Conservation (phyloP, 1,140 invertebrate genomes). For the Anastrepha ludens region DNA sequence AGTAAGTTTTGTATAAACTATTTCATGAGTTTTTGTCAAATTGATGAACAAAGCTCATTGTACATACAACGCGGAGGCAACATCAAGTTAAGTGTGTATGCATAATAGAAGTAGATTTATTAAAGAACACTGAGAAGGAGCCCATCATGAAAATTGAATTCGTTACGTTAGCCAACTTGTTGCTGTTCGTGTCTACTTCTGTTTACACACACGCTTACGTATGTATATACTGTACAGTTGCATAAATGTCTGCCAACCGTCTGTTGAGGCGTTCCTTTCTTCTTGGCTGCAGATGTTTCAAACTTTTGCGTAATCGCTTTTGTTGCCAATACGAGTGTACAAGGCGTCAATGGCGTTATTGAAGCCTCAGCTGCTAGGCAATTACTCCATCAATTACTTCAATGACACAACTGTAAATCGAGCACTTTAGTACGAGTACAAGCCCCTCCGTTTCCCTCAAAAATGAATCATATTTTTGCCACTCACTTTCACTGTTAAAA, state of each 20-base stretch:
- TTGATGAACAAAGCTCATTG: no score
- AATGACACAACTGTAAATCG: no score
- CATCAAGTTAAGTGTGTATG: no score
- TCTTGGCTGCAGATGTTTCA: background rate
- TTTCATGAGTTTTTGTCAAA: no score
- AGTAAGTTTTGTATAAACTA: no score
- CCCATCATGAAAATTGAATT: no score
- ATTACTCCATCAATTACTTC: background rate
- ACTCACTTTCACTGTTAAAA: background rate
- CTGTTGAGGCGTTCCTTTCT: background rate
- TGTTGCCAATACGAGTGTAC: background rate
- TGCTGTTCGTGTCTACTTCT: background rate
- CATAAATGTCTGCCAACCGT: background rate
- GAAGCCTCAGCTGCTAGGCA: background rate
- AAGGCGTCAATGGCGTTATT: background rate
- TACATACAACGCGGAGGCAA: no score
- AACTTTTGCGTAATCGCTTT: conserved; percentile 29
- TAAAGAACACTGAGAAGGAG: no score
- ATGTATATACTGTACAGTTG: background rate
- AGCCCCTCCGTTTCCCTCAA: background rate
- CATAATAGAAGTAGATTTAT: no score
- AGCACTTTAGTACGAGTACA: background rate
- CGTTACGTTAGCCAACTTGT: background rate
- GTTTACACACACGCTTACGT: no score
- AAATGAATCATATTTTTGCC: background rate